A percentile compares a stretch with the other conserved stretches of the same genome.
Conservation (phyloP, 2,888 invertebrate genomes). For the Eugnorisma glareosa region DNA sequence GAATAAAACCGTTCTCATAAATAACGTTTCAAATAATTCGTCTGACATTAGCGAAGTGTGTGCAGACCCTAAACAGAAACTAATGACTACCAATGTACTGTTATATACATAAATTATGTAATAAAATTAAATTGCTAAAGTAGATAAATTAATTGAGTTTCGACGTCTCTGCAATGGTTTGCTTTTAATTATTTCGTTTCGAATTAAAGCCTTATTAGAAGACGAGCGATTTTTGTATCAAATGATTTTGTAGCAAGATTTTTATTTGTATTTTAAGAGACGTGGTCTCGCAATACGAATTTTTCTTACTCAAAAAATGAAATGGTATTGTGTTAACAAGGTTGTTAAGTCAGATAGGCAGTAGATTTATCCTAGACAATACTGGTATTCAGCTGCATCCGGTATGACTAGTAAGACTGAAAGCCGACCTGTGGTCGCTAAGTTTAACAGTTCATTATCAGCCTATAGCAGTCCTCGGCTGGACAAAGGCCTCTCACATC, state of each 20-base stretch:
- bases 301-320: neutral
- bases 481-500: neutral
- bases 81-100: conserved; percentile 62
- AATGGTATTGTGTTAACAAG: neutral
- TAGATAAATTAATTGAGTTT: conserved; percentile 68
- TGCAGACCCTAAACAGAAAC: conserved; percentile 53
- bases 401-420: neutral
- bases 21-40: conserved; percentile 49
- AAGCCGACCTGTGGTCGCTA: neutral
- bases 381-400: neutral
- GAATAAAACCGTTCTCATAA: conserved; percentile 60
- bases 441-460: neutral
- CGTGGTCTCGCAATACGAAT: neutral
- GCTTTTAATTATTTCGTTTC: conserved; percentile 58
- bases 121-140: conserved; percentile 70
- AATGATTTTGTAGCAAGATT: conserved; percentile 9
- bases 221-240: conserved; percentile 29
- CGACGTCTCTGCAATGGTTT: conserved; percentile 51
- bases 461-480: neutral
- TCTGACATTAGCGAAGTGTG: conserved; percentile 42
- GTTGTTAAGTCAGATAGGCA: neutral
- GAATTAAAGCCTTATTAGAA: conserved; percentile 53
- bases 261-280: neutral
- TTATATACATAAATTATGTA: conserved; percentile 69
- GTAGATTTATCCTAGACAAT: neutral